Conservation (phyloP, 2,888 invertebrate genomes). For the Apotomis capreana region DNA sequence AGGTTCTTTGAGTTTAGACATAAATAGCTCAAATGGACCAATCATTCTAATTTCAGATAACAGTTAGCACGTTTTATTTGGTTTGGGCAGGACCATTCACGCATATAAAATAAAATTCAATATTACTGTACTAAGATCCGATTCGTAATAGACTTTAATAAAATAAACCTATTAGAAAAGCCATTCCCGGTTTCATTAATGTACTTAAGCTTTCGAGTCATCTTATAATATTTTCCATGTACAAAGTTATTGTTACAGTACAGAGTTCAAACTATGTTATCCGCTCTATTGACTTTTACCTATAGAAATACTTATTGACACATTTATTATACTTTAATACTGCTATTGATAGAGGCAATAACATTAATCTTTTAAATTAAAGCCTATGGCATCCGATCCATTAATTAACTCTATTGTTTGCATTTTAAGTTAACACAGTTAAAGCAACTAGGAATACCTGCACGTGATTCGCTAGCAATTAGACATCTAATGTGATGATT, state of each 20-base stretch:
- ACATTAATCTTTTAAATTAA: constrained; percentile 49
- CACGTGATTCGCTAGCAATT: constrained; percentile 42
- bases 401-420: constrained; percentile 32
- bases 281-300: constrained; percentile 59
- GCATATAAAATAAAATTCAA: too few species aligned
- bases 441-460: constrained; percentile 39
- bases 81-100: too few species aligned
- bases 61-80: too few species aligned
- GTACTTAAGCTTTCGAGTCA: constrained; percentile 18
- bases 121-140: too few species aligned
- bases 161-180: background rate
- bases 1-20: too few species aligned
- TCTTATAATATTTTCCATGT: constrained; percentile 44
- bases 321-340: constrained; percentile 66
- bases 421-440: constrained; percentile 34
- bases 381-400: constrained; percentile 48
- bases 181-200: constrained; percentile 8
- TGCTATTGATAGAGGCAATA: constrained; percentile 70
- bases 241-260: constrained; percentile 48
- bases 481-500: constrained; percentile 66
- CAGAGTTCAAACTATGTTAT: constrained; percentile 49
- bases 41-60: too few species aligned
- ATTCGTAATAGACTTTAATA: background rate
- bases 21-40: too few species aligned
- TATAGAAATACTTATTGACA: constrained; percentile 66